These are phyloP conservation scores for Phocoena phocoena DNA, from an alignment of 2,113 vertebrate genomes.

Conservation along the genomic window DNA sequence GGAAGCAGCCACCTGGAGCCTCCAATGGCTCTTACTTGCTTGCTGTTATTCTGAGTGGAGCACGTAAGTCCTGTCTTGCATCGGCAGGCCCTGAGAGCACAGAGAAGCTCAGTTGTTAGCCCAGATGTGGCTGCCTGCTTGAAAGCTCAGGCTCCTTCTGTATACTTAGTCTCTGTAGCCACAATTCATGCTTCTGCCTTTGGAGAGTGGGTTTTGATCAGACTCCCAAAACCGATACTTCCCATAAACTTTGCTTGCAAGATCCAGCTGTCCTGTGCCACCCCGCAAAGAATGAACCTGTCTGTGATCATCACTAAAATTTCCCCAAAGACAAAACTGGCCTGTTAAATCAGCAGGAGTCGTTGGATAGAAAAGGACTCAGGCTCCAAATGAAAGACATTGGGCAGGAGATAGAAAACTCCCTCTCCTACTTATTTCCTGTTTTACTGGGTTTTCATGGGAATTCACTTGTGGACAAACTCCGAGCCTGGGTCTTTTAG, in stretches of 20 bases:
- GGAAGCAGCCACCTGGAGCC: not conserved
- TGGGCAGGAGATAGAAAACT: not conserved
- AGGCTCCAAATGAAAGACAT: not conserved
- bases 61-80: not conserved
- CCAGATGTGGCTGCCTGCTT: not conserved
- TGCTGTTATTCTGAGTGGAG: fast-evolving
- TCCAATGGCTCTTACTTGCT: fast-evolving
- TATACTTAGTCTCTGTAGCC: not conserved
- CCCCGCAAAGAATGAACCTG: not conserved
- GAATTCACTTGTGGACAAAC: not conserved
- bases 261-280: not conserved
- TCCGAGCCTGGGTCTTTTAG: not conserved
- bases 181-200: not conserved
- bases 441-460: not conserved
- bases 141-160: not conserved
- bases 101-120: not conserved
- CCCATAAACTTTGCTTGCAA: not conserved
- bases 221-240: not conserved
- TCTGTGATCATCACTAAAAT: not conserved
- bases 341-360: not conserved
- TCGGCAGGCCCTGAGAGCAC: not conserved
- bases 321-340: not conserved
- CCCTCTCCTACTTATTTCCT: not conserved
- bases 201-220: not conserved
- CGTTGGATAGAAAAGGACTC: not conserved